Evolutionary conservation across 2,888 invertebrate genomes (phyloP).

Genomic region (Gari tellinella): DNA sequence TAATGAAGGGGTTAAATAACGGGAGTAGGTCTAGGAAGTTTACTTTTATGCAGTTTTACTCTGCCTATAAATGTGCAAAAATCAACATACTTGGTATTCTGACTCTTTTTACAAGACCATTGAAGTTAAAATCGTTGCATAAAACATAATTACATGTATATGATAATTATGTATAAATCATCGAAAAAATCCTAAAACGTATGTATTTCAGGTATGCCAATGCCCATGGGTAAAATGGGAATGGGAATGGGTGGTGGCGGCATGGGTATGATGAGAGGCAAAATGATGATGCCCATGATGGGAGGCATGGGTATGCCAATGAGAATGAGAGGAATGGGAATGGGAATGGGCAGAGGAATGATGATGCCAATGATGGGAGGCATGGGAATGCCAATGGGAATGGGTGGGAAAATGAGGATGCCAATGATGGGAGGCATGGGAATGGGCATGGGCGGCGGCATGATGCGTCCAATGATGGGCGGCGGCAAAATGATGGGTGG

Average conservation of each 20-base stretch:
- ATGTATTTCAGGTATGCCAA: too few species aligned
- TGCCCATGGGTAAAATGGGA: not conserved
- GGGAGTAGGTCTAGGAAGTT: too few species aligned
- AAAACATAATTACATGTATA: too few species aligned
- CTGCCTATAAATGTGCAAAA: too few species aligned
- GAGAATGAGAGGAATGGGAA: conserved; percentile 4
- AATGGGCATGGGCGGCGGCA: conserved; percentile 2
- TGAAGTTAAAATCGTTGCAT: too few species aligned
- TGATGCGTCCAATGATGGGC: not conserved
- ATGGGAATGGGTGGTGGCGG: conserved; percentile 2
- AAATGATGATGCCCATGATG: too few species aligned
- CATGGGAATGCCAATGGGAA: not conserved
- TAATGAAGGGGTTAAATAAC: too few species aligned
- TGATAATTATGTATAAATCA: too few species aligned
- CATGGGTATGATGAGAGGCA: not conserved
- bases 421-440: conserved; percentile 6
- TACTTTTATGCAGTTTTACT: too few species aligned
- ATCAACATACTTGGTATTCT: too few species aligned
- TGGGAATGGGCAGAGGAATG: conserved; percentile 4
- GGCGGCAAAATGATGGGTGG: conserved; percentile 18
- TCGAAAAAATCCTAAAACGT: too few species aligned
- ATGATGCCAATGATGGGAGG: conserved; percentile 7
- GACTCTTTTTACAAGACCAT: too few species aligned
- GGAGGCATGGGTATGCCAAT: not conserved
- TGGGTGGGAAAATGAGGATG: not conserved